These are phyloP conservation scores for Ispidina lecontei DNA, from an alignment of 2,797 vertebrate genomes.

Conservation along the genomic window DNA sequence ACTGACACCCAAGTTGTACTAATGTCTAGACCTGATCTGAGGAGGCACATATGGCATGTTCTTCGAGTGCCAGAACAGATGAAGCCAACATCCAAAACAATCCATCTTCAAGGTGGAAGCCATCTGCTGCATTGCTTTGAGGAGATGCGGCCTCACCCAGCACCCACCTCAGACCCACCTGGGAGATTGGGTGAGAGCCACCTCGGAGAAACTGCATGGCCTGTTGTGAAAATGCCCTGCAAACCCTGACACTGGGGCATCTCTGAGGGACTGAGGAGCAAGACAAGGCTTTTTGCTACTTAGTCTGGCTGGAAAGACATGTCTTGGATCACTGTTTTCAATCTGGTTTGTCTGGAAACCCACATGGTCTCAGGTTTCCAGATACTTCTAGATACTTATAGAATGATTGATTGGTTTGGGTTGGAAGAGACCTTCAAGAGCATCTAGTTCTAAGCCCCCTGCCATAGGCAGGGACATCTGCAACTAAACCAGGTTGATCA, in stretches of 20 bases:
- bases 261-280: not conserved
- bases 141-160: not conserved
- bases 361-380: accelerated
- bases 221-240: not conserved
- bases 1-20: too few relatives aligned
- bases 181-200: accelerated
- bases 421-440: not conserved
- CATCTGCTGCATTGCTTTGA: not conserved
- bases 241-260: accelerated
- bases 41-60: not conserved
- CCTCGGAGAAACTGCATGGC: not conserved
- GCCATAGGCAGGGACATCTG: not conserved
- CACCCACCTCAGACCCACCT: not conserved
- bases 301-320: not conserved
- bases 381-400: accelerated
- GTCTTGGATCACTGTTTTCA: not conserved
- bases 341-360: not conserved
- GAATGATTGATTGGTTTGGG: not conserved
- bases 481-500: not conserved
- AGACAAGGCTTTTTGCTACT: not conserved
- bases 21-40: not conserved
- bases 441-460: not conserved
- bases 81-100: not conserved
- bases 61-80: not conserved
- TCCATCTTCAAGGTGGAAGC: not conserved